Evolutionary conservation across 2,888 invertebrate species (phyloP).

Genomic region (Chelonus formosanus): DNA sequence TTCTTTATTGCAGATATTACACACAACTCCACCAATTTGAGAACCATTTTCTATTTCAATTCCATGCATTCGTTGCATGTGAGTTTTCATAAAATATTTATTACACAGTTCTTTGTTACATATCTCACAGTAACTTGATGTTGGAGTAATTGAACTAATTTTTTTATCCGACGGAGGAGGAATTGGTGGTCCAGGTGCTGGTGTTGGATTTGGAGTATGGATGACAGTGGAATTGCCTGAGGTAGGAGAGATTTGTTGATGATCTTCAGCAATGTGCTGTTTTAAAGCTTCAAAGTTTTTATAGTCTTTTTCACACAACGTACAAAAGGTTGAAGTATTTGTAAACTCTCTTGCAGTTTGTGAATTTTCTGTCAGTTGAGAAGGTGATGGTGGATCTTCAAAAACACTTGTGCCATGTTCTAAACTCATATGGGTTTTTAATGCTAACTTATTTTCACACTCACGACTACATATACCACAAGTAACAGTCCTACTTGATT

Average conservation of each 20-base stretch:
- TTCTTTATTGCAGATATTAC: slow-evolving; percentile 98
- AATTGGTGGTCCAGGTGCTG: slow-evolving; percentile 40
- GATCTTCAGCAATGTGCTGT: slow-evolving; percentile 75
- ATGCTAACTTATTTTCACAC: slow-evolving; percentile 75
- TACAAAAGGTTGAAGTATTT: slow-evolving; percentile 58
- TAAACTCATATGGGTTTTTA: slow-evolving; percentile 75
- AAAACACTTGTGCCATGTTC: slow-evolving; percentile 68
- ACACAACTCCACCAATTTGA: slow-evolving; percentile 91
- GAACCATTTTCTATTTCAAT: slow-evolving; percentile 93
- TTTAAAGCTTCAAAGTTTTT: slow-evolving; percentile 72
- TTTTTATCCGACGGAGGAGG: slow-evolving; percentile 66
- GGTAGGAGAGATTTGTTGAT: slow-evolving; percentile 63
- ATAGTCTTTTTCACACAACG: slow-evolving; percentile 72
- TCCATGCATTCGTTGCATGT: slow-evolving; percentile 98
- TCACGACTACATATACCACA: slow-evolving; percentile 79
- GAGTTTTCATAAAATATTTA: slow-evolving; percentile 99
- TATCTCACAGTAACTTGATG: slow-evolving; percentile 94
- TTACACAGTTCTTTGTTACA: slow-evolving; percentile 99
- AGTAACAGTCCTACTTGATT: slow-evolving; percentile 68
- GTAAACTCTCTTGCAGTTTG: slow-evolving; percentile 35
- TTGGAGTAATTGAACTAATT: slow-evolving; percentile 73
- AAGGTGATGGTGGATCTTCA: slow-evolving; percentile 52
- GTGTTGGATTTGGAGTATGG: slow-evolving; percentile 30
- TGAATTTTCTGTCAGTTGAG: slow-evolving; percentile 59
- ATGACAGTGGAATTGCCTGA: slow-evolving; percentile 37